Conservation (phyloP, 2,797 vertebrate species). For the Amblyopsis hoosieri region DNA sequence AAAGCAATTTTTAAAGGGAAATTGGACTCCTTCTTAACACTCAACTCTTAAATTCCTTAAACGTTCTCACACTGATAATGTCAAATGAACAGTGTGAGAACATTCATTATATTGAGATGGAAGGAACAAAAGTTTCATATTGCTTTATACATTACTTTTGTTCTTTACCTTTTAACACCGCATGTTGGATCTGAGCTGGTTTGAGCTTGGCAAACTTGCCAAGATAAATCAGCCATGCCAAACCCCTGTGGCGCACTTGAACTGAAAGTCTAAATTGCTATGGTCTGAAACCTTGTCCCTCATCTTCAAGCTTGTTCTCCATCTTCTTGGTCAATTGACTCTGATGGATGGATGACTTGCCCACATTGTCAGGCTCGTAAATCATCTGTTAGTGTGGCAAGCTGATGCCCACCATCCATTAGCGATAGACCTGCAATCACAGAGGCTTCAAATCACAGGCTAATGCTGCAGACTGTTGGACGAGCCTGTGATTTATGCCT, state of each 20-base stretch:
- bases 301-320: conserved; percentile 31
- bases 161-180: neutral
- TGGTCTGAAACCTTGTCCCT: conserved; percentile 16
- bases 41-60: no score
- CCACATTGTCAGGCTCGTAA: conserved; percentile 79
- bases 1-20: neutral
- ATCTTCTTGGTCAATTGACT: conserved; percentile 51
- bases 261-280: conserved; percentile 13
- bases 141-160: neutral
- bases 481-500: conserved; percentile 30
- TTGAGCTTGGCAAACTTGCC: neutral
- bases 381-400: conserved; percentile 83
- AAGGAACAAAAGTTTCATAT: neutral
- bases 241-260: neutral
- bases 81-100: no score
- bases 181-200: neutral
- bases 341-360: conserved; percentile 83
- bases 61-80: no score
- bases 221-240: neutral
- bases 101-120: no score
- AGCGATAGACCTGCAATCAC: conserved; percentile 72
- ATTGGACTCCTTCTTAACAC: no score
- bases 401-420: conserved; percentile 74
- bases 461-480: conserved; percentile 17
- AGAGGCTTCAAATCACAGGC: conserved; percentile 38